phyloP scores from a whole-genome alignment of 2,113 vertebrate species.

The Hydrochoerus hydrochaeris region DNA sequence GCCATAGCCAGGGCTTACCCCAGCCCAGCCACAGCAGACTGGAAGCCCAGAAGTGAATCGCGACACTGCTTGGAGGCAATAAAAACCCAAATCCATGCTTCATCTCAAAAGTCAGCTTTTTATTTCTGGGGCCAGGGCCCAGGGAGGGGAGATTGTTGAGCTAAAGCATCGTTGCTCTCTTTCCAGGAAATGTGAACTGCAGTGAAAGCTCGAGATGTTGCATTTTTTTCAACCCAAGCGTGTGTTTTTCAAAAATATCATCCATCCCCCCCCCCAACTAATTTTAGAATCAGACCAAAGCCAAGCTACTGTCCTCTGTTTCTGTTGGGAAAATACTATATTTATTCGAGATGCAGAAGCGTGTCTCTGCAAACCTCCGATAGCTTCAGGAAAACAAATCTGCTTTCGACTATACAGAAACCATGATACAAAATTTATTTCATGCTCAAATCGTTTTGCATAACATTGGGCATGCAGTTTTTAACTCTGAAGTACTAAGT shows the following conservation, averaged over 20 bases:
- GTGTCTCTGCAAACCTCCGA: constrained; percentile 87
- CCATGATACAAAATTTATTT: constrained; percentile 99
- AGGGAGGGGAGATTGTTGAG: constrained; percentile 68
- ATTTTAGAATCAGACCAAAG: constrained; percentile 89
- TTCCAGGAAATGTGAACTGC: constrained; percentile 85
- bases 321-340: constrained; percentile 88
- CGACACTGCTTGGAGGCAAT: constrained; percentile 81
- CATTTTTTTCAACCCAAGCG: constrained; percentile 83
- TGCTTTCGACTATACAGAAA: constrained; percentile 90
- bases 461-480: constrained; percentile 98
- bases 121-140: constrained; percentile 83
- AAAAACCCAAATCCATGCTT: constrained; percentile 86
- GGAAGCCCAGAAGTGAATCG: neutral
- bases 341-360: constrained; percentile 88
- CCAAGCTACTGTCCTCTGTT: constrained; percentile 87
- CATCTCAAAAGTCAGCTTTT: constrained; percentile 89
- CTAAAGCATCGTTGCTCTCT: constrained; percentile 82
- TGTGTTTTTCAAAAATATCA: constrained; percentile 87
- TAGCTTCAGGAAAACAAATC: constrained; percentile 89
- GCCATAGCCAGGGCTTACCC: neutral
- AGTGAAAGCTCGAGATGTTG: constrained; percentile 84
- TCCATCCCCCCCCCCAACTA: constrained; percentile 82
- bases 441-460: constrained; percentile 99
- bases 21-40: neutral
- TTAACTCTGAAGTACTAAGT: constrained; percentile 94